Evolutionary conservation across 2,888 invertebrate genomes (phyloP), one percentile per base, ranked within the genome.

Genomic region (Rhaphigaster nebulosa): DNA sequence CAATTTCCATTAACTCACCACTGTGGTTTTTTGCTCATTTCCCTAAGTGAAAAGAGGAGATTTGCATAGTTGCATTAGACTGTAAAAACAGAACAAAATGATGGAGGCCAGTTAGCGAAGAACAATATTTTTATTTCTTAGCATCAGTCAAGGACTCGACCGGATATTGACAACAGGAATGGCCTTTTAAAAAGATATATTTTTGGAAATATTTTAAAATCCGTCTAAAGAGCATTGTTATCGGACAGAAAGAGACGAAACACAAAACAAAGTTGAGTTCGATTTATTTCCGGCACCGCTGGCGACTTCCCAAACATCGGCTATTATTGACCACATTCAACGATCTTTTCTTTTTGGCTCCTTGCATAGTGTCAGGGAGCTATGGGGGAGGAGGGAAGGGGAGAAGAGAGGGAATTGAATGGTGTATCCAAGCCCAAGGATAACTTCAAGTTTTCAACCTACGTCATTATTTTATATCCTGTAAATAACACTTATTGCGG

Each of bases 241-340:
- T 76, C 70, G 70, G 4, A n/a, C 84, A 38, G n/a, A 84, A 84
- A 45, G 84, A 26, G 84, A 45, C 45, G 13, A 45, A 84, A 84
- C 45, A 84, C n/a, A 84, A 84, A 84, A 84, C 84, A 84, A 84
- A 84, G 84, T 84, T 45, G 2, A 38, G 70, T n/a, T 50, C 84
- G 84, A 84, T 84, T 84, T 84, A 84, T 84, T 84, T 84, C 84
- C 84, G 84, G 50, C 45, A 45, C n/a, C 45, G 45, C 84, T 84
- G 84, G 84, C 84, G 41, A 50, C 41, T 84, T 84, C 45, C 84
- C 84, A 84, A 84, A 41, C 84, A 84, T 84, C 45, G 26, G 45
- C 84, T 84, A 84, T 84, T 26, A 84, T 84, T 84, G 84, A 41
- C 70, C 70, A 76, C 70, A 76, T 76, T 76, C 70, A 76, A 76